phyloP scores from a whole-genome alignment of 2,888 invertebrate genomes.

The Ypsolopha scabrella region DNA sequence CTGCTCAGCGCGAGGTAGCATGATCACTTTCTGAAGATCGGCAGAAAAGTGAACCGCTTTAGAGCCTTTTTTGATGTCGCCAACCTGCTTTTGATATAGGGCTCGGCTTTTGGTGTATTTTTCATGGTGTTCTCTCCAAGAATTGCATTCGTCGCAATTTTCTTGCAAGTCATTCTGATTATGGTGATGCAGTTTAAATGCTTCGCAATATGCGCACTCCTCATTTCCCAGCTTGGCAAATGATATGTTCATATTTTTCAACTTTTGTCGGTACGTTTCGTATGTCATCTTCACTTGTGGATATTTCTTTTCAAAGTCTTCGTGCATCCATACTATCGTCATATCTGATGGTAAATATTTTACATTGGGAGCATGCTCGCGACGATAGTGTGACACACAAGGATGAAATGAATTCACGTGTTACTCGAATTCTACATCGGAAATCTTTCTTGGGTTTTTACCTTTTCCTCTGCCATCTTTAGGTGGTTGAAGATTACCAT shows the following conservation, averaged over 20 bases:
- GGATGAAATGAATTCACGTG: neutral
- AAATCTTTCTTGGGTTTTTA: too few species aligned
- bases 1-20: too few species aligned
- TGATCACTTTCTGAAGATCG: too few species aligned
- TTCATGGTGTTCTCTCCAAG: neutral
- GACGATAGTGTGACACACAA: neutral
- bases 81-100: conserved; percentile 20
- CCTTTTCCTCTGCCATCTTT: too few species aligned
- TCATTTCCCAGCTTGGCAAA: neutral
- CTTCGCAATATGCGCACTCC: neutral
- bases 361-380: neutral
- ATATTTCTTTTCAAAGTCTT: neutral
- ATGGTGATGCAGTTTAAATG: too few species aligned
- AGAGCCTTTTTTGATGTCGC: too few species aligned
- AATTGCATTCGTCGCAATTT: neutral
- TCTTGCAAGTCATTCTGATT: neutral
- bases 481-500: too few species aligned
- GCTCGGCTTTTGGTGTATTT: conserved; percentile 12
- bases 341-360: neutral
- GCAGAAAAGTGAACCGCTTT: too few species aligned
- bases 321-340: neutral
- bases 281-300: neutral
- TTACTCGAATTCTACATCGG: too few species aligned
- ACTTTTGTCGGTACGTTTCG: neutral
- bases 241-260: neutral